phyloP scores from a whole-genome alignment of 1,140 invertebrate genomes.

The Leptopilina clavipes region DNA sequence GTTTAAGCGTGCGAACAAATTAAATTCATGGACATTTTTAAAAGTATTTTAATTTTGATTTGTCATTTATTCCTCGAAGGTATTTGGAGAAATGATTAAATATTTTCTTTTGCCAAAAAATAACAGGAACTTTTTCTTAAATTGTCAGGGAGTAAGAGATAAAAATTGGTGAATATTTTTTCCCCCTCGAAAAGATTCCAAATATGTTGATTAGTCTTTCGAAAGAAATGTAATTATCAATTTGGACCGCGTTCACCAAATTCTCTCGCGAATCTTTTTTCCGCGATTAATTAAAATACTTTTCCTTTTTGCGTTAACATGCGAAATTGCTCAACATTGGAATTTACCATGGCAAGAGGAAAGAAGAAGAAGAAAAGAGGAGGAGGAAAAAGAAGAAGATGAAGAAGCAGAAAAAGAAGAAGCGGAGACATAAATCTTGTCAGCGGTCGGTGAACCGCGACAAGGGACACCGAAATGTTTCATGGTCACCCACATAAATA shows the following conservation, averaged over 20 bases:
- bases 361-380: no score
- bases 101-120: no score
- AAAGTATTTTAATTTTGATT: no score
- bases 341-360: constrained; percentile 12
- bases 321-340: constrained; percentile 17
- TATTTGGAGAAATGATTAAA: no score
- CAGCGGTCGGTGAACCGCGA: constrained; percentile 56
- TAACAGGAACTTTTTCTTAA: no score
- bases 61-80: no score
- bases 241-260: background rate
- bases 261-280: constrained; percentile 23
- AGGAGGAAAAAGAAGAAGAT: no score
- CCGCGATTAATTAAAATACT: constrained; percentile 31
- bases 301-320: constrained; percentile 2
- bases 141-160: background rate
- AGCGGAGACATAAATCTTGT: constrained; percentile 46
- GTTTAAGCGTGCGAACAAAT: no score
- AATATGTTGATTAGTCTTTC: background rate
- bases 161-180: background rate
- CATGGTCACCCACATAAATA: constrained; percentile 60
- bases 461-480: constrained; percentile 61
- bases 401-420: background rate
- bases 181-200: background rate
- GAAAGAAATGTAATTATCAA: background rate
- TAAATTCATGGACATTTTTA: no score